A percentile compares a stretch with the other conserved stretches of the same genome.
phyloP scores from a whole-genome alignment of 2,797 vertebrate species.

The Gymnocypris eckloni region DNA sequence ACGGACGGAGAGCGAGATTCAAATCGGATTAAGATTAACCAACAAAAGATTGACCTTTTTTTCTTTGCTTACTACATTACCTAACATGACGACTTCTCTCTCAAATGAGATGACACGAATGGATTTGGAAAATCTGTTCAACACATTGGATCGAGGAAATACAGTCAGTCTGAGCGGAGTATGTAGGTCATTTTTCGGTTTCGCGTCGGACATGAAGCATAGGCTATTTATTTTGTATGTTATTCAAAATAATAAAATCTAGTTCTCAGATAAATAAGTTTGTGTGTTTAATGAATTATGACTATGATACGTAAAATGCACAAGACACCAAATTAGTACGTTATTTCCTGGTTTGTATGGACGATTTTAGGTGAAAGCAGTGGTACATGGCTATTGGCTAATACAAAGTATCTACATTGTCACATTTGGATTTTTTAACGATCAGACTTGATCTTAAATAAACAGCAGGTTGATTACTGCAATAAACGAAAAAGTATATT shows the following conservation, averaged over 20 bases:
- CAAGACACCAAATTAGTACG: neutral
- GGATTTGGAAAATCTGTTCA: neutral
- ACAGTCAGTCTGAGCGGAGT: neutral
- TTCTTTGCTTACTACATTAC: slow-evolving; percentile 70
- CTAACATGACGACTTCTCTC: slow-evolving; percentile 49
- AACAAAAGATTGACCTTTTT: slow-evolving; percentile 72
- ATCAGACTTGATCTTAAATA: neutral
- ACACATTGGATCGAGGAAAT: neutral
- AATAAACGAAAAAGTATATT: neutral
- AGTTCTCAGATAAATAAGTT: neutral
- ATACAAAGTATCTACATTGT: neutral
- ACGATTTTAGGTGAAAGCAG: neutral
- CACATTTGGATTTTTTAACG: neutral
- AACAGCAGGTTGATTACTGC: neutral
- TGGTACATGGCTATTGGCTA: neutral
- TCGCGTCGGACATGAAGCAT: neutral
- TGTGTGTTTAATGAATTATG: neutral
- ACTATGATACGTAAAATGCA: neutral
- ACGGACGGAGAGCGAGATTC: slow-evolving; percentile 63
- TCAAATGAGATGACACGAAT: slow-evolving; percentile 21
- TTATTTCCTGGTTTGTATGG: neutral
- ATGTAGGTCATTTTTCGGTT: slow-evolving; percentile 30
- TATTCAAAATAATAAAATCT: neutral
- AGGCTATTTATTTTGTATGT: neutral
- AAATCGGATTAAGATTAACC: slow-evolving; percentile 77